Base-by-base conservation (phyloP, 2,113 vertebrate genomes). In the Saccopteryx leptura region DNA sequence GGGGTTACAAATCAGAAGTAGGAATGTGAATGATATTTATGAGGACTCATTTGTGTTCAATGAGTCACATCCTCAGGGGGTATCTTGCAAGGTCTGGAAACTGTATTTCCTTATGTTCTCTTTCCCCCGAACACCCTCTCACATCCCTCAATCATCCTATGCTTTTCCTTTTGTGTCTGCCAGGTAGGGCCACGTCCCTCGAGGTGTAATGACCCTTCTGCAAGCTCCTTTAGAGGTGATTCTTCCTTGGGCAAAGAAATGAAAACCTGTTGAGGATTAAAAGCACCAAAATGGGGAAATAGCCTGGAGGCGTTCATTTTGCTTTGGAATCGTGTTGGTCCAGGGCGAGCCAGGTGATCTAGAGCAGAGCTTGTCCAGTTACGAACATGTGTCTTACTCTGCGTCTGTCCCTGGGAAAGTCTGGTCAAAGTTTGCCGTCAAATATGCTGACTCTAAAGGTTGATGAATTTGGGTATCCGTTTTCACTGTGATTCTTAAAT, bases 1-100 rank as follows among this genome's bases (percentile, higher is more conserved):
- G 23, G 15, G 28, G 65, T 69, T 93, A 48, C 18, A 76, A 52
- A 8, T 83, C 52, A 75, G 46, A 82, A 61, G 10, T 31, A 6
- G 15, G 21, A 26, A 8, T 60, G 9, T 11, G 76, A 92, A 61
- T 63, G 7, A 79, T 19, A 58, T 94, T 91, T 81, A 78, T 88
- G 26, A 58, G 23, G 91, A 65, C 8, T 74, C 28, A 11, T 85
- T 79, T 92, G 9, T 89, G 46, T 28, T 94, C 78, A 96, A 66
- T 56, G 23, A 66, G 48, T 72, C 50, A 13, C 19, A 54, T 61
- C 50, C 17, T 6, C 4, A 19, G 33, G 10, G 46, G 10, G 46
- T 4, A 11, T 28, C 61, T 50, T 46, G 21, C 39, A 87, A 72
- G 0, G 56, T 90, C 56, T 63, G 61, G 56, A 28, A 89, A 84